Base-by-base conservation (phyloP, 2,888 invertebrate species). In the Taphrorychus bicolor region DNA sequence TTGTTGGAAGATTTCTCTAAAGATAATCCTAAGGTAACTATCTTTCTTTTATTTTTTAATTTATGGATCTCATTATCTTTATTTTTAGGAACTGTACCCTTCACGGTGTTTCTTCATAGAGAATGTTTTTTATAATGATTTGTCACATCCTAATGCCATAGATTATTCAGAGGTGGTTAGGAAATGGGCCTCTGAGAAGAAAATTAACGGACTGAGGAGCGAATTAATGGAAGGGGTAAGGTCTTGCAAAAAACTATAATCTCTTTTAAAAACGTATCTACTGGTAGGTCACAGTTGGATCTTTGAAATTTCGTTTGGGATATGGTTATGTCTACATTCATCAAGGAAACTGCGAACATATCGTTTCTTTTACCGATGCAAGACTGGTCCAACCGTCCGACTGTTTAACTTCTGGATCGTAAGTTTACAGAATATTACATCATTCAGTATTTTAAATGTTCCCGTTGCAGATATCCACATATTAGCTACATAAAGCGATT, bases 311-410 rank as follows among this genome's bases (percentile, higher is more conserved):
- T 4, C 82, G 85, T 45, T 78, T 89, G 4, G 92, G 92, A 0
- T 87, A 88, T 76, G 91, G 92, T 53, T 81, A 88, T 86, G 86
- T 98, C 0, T 98, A 93, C 83, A 86, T 92, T 69, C 98, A 98
- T 83, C 94, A 95, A 81, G 97, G 95, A 5, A 87, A 89, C 77
- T 98, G 97, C 82, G 97, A 98, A 82, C 98, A 98, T 82, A 80
- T 96, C 1, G 86, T 97, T 76, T 85, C 90, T 0, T 90, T 97
- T 80, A 90, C 91, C 0, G 92, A 94, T 79, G 84, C 92, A 0
- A 89, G 89, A 51, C 80, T 92, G 0, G 72, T 90, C 3, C 82
- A 82, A 45, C 72, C 81, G 0, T 73, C 76, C 0, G 89, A 89
- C 74, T 83, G 85, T 11, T 59, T 64, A 42, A 51, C 49, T 7